Evolutionary conservation across 2,888 invertebrate genomes (phyloP), one percentile per base, ranked within the genome.

Genomic region (Lasioglossum malachurum): DNA sequence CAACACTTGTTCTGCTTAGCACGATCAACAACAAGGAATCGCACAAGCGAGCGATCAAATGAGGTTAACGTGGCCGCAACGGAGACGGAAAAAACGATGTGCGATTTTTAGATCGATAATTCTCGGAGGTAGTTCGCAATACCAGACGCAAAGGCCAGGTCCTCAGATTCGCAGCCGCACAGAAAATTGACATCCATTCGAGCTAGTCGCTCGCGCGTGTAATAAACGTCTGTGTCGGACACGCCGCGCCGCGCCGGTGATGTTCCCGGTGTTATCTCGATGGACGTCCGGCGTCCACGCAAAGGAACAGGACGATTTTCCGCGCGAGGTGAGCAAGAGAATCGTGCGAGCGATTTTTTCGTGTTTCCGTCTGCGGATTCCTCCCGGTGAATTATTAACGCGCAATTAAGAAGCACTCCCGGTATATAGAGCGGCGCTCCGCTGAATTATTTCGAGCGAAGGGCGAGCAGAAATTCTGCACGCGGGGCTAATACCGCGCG

Each of bases 101-200:
- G 60, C 79, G 86, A 83, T 80, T 86, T 78, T 82, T 86, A 64
- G 80, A 80, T 80, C 71, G 76, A 79, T 75, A 87, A 82, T 79
- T 77, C 71, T 71, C 46, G 64, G 35, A 60, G 86, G 69, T 67
- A 23, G 72, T 27, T 79, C 76, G 85, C 57, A 82, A 74, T 82
- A 87, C 85, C 86, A 78, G 75, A 75, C 78, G 75, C 80, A 75
- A 80, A 49, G 53, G 74, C 71, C 53, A 12, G 31, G 35, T 85
- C 23, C 82, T 87, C 60, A 80, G 82, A 85, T 88, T 88, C 82
- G 83, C 88, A 84, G 75, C 69, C 87, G 80, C 41, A 78, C 75
- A 87, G 89, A 89, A 89, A 89, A 89, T 89, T 89, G 89, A 87
- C 85, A 85, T 53, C 88, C 82, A 89, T 89, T 87, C 78, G 84